Base-by-base conservation (phyloP, 2,113 vertebrate species). In the Rhinolophus sinicus region DNA sequence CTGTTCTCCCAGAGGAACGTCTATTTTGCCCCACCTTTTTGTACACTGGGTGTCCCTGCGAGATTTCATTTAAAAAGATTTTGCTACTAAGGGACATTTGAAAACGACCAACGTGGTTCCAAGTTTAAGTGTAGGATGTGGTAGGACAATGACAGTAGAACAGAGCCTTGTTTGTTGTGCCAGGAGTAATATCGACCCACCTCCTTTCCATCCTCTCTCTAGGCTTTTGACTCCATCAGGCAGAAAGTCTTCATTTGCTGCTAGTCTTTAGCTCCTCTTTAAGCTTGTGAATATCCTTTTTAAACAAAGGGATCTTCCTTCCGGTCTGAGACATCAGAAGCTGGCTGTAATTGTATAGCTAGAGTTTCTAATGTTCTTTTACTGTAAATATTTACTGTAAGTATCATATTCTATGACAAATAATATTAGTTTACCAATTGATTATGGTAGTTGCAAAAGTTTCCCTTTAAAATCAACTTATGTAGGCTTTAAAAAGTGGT, bases 401-500 rank as follows among this genome's bases (percentile, higher is more conserved):
- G 19, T 54, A 69, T 76, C 56, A 1, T 75, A 16, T 24, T 70
- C 30, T 62, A 9, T 95, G 89, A 84, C 54, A 88, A 95, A 47
- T 40, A 80, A 35, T 72, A 38, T 62, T 52, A 47, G 12, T 62
- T 69, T 88, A 22, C 28, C 13, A 40, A 8, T 70, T 60, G 44
- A 54, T 70, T 60, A 50, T 56, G 54, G 22, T 47, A 75, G 62
- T 50, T 50, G 90, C 62, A 93, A 54, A 73, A 73, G 87, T 58
- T 82, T 92, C 18, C 18, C 60, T 95, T 94, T 70, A 86, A 58
- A 64, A 70, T 65, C 70, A 86, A 65, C 67, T 56, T 84, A 58
- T 64, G 33, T 78, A 35, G 80, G 22, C 73, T 69, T 54, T 60
- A n/a, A 62, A 85, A 90, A 81, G 15, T 58, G 58, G 28, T 2